phyloP scores from a whole-genome alignment of 1,140 invertebrate genomes.

The Camponotus pennsylvanicus region DNA sequence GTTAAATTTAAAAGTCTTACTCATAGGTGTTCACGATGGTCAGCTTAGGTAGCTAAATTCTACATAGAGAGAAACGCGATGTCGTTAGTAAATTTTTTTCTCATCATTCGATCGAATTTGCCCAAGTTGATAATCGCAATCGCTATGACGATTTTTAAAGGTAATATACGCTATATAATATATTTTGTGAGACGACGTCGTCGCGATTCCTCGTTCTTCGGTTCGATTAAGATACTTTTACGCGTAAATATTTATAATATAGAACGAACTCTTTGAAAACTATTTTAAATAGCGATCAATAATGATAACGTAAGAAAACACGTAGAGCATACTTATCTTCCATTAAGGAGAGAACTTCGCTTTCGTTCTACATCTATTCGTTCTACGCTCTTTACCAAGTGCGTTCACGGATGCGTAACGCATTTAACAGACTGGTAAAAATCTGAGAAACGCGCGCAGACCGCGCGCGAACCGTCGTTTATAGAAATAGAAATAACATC shows the following conservation, averaged over 20 bases:
- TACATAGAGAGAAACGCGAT: conserved; percentile 37
- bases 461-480: conserved; percentile 47
- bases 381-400: conserved; percentile 48
- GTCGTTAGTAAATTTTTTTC: conserved; percentile 21
- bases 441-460: conserved; percentile 24
- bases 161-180: not conserved
- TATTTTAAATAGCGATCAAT: conserved; percentile 53
- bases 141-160: conserved; percentile 15
- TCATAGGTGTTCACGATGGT: conserved; percentile 71
- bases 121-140: conserved; percentile 30
- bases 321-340: conserved; percentile 59
- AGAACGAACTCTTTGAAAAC: conserved; percentile 47
- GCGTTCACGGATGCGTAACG: conserved; percentile 22
- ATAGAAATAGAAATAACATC: conserved; percentile 54
- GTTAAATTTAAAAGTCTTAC: conserved; percentile 83
- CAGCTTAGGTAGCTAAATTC: conserved; percentile 57
- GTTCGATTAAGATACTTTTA: conserved; percentile 53
- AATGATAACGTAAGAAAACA: conserved; percentile 48
- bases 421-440: conserved; percentile 56
- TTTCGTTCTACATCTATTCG: conserved; percentile 56
- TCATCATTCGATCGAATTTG: conserved; percentile 36
- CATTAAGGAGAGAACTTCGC: conserved; percentile 49
- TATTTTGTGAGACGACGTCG: conserved; percentile 20
- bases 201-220: conserved; percentile 48
- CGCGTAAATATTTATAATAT: conserved; percentile 41